Evolutionary conservation across 2,113 vertebrate species (phyloP).

Genomic region (Caranx melampygus): DNA sequence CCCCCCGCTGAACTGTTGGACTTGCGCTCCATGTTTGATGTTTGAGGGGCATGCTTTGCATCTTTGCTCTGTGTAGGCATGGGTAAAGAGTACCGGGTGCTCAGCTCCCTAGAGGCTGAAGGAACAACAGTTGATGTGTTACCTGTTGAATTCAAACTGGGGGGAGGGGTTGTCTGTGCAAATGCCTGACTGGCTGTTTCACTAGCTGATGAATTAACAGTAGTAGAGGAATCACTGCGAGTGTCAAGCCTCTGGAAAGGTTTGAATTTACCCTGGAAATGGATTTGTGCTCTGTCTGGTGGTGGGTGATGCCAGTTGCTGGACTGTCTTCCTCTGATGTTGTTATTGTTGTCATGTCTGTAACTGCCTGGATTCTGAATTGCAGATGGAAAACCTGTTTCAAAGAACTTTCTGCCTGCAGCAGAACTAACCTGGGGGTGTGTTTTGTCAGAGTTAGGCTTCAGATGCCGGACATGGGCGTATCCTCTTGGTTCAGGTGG

Average conservation of each 20-base stretch:
- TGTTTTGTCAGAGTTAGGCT: background rate
- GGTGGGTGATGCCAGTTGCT: background rate
- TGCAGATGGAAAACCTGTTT: background rate
- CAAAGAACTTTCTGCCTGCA: background rate
- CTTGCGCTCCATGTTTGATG: background rate
- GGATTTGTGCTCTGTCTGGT: background rate
- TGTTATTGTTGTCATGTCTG: background rate
- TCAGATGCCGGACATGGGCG: background rate
- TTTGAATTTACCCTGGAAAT: constrained; percentile 29
- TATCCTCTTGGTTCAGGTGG: constrained; percentile 7
- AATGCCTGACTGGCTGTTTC: background rate
- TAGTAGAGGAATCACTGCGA: too few species aligned
- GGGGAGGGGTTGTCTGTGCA: background rate
- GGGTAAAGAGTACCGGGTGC: background rate
- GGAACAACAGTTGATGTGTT: background rate
- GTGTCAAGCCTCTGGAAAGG: constrained; percentile 28
- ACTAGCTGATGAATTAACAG: background rate
- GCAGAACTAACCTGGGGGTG: background rate
- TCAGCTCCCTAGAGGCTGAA: background rate
- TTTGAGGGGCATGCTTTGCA: background rate
- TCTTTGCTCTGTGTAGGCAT: background rate
- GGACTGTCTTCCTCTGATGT: background rate
- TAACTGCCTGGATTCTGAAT: background rate
- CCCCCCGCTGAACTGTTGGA: background rate
- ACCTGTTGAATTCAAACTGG: background rate